Evolutionary conservation across 35 echinoderm and acorn worm genomes (phyloP), one percentile per base, ranked within the genome.

Genomic region (Nesometra sesokonis): DNA sequence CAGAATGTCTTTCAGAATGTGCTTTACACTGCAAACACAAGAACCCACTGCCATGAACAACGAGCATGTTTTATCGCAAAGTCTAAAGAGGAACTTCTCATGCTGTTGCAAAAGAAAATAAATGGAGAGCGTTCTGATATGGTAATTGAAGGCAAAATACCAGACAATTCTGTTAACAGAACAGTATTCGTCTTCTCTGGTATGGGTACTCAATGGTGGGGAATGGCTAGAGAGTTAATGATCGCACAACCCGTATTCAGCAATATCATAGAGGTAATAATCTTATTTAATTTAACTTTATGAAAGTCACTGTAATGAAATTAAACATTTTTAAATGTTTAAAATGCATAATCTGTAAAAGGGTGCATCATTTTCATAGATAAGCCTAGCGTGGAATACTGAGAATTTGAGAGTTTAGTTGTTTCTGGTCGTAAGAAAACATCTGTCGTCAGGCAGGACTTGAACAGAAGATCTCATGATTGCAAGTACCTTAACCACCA

Each of bases 131-230:
- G 7, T 9, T 8, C 31, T 21, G 46, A 29, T 5, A 57, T 32
- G 19, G 32, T 23, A 78, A 78, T 89, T 1, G 82, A 91, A 81
- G 93, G 93, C 4, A 17, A 31, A 11, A 81, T 83, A 85, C 47
- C 84, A 32, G 17, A 27, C 1, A 39, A 17, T 52, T 35, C 32
- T 4, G 30, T 0, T 33, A 43, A 34, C 17, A 36, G 77, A 32
- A 78, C 89, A 5, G 83, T 89, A 0, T 95, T 95, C 32, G 89
- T 84, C 19, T 94, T 90, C 43, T 84, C 92, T 77, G 92, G 92
- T 27, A 94, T 94, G 92, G 92, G 92, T 17, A 87, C 92, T n/a
- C 88, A 94, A 32, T 94, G 92, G 92, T 90, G 88, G 85, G 92
- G 85, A 21, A 90, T 94, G 92, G 92, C 76, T 17, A 31, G 85